Evolutionary conservation across 1,140 invertebrate genomes (phyloP).

Genomic region (Spodoptera frugiperda): DNA sequence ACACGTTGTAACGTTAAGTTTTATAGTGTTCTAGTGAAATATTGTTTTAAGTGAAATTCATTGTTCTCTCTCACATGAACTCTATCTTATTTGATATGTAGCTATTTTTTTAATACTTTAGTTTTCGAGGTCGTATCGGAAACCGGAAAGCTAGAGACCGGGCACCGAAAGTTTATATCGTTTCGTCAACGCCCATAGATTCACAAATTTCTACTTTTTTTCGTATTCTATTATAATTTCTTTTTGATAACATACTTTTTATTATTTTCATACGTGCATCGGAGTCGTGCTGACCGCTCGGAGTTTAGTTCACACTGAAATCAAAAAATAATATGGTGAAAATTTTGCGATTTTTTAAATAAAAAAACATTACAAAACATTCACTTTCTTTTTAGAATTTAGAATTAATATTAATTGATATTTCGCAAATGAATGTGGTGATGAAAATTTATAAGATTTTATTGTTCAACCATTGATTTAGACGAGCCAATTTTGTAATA

Average conservation of each 20-base stretch:
- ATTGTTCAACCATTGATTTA: not conserved
- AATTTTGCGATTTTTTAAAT: not conserved
- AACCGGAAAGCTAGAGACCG: constrained; percentile 72
- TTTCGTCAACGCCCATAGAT: not conserved
- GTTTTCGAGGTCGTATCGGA: constrained; percentile 69
- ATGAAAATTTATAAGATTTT: not conserved
- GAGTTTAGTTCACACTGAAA: not conserved
- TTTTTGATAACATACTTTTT: constrained; percentile 2
- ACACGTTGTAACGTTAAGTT: constrained; percentile 35
- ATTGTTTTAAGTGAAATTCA: constrained; percentile 53
- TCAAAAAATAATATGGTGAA: not conserved
- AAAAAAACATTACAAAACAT: not conserved
- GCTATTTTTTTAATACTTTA: constrained; percentile 75
- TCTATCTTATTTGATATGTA: constrained; percentile 76
- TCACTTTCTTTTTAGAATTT: constrained; percentile 3
- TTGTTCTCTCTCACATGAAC: constrained; percentile 73
- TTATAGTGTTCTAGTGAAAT: constrained; percentile 48
- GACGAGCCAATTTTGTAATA: not conserved
- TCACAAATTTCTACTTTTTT: constrained; percentile 1
- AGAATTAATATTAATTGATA: constrained; percentile 15
- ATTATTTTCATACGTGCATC: not conserved
- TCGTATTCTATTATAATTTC: constrained; percentile 28
- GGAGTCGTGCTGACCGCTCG: not conserved
- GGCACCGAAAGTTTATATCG: constrained; percentile 62
- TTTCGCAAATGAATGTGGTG: not conserved